Base-by-base conservation (phyloP, 2,797 vertebrate species). In the Heliangelus exortis region DNA sequence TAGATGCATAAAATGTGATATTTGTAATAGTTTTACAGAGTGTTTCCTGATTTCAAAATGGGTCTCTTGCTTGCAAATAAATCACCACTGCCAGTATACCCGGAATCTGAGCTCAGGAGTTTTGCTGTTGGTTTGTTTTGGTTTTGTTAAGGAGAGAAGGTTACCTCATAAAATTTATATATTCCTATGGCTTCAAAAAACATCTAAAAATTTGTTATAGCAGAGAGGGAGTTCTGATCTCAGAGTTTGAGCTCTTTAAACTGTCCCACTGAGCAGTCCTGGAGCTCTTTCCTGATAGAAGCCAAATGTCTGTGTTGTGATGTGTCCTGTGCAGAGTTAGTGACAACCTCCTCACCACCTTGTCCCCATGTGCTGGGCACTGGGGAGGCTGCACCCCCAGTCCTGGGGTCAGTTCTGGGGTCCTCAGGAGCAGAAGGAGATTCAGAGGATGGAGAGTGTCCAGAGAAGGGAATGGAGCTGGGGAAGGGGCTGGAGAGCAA, bases 361-460 rank as follows among this genome's bases (percentile, higher is more conserved):
- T 2, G 6, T 29, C 9, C 5, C 16, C 12, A 17, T 12, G 6
- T 4, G 0, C 29, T 16, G 1, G 2, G 4, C 31, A 4, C 33
- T 65, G 55, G 9, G 8, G 54, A 15, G 29, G 45, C 13, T 0
- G 1, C 34, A 5, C 23, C 34, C 9, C 9, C 5, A 23, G 9
- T 26, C 0, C 51, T 3, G 19, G 5, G 19, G 4, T 25, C 36
- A 22, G 13, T 21, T 23, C 10, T 57, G 53, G 5, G 18, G 31
- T 6, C 6, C 47, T 45, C 10, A 3, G 15, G 6, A 2, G n/a
- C 31, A 31, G 54, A 61, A 21, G 4, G 16, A 19, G 0, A 0
- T 12, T 0, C 61, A 31, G 51, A 19, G 2, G 50, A n/a, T 55
- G 34, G n/a, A 83, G 20, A 3, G 2, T 7, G 23, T 73, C 67